Percentiles rank a stretch among this genome's conserved stretches.
Evolutionary conservation across 2,888 invertebrate genomes (phyloP).

Genomic region (Chrysomela aeneicollis): DNA sequence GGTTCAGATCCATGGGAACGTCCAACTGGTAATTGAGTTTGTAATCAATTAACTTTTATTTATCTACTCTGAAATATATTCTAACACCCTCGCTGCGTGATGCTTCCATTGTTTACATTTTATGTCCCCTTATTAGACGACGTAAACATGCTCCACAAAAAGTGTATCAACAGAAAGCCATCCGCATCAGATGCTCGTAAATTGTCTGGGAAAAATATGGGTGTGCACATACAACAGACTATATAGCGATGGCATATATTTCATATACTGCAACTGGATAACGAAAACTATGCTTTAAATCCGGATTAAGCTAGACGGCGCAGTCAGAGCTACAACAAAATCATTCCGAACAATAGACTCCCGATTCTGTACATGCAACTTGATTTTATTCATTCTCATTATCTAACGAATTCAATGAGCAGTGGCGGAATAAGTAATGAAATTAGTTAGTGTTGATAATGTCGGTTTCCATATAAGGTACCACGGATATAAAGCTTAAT

Average conservation of each 20-base stretch:
- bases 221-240: neutral
- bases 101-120: neutral
- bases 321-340: slow-evolving; percentile 24
- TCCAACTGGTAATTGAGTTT: slow-evolving; percentile 21
- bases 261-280: neutral
- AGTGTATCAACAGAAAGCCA: slow-evolving; percentile 3
- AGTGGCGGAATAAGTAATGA: slow-evolving; percentile 1
- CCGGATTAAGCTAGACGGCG: slow-evolving; percentile 30
- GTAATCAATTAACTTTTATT: slow-evolving; percentile 30
- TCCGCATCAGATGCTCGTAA: neutral
- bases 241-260: slow-evolving; percentile 1
- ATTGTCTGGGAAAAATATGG: neutral
- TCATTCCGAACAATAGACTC: slow-evolving; percentile 25
- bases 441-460: neutral
- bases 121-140: neutral
- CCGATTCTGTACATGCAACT: slow-evolving; percentile 21
- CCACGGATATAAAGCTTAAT: neutral
- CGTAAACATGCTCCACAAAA: neutral
- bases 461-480: neutral
- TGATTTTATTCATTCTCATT: slow-evolving; percentile 21
- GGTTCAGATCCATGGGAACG: slow-evolving; percentile 21
- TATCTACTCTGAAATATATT: neutral
- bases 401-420: slow-evolving; percentile 18
- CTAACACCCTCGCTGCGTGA: neutral
- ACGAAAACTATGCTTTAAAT: slow-evolving; percentile 24